Percentiles rank a stretch among this genome's conserved stretches.
phyloP scores from a whole-genome alignment of 1,140 invertebrate species.

The Leptoteleia sp. region DNA sequence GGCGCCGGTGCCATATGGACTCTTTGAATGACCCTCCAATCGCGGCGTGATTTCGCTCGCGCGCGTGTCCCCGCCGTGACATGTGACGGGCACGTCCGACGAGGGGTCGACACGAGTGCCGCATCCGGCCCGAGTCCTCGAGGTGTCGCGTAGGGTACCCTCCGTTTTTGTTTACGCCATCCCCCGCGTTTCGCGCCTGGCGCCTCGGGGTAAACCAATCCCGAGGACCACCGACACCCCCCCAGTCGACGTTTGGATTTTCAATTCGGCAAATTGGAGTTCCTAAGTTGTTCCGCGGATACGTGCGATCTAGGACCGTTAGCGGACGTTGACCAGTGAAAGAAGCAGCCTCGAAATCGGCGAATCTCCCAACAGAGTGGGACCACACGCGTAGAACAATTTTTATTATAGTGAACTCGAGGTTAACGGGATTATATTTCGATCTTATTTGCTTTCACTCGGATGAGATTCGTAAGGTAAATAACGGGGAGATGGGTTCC shows the following conservation, averaged over 20 bases:
- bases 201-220: no score
- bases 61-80: constrained; percentile 28
- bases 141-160: no score
- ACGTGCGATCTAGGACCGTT: no score
- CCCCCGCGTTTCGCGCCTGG: no score
- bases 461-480: constrained; percentile 4
- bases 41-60: constrained; percentile 23
- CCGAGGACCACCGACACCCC: no score
- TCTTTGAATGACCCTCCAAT: constrained; percentile 47
- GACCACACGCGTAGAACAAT: constrained; percentile 34
- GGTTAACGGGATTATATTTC: constrained; percentile 38
- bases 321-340: no score
- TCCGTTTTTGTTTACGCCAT: no score
- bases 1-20: constrained; percentile 46
- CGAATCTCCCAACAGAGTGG: constrained; percentile 18
- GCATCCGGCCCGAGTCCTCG: not conserved
- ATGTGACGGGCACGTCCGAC: constrained; percentile 29
- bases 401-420: constrained; percentile 45
- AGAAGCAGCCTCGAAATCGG: no score
- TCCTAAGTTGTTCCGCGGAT: no score
- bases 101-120: constrained; percentile 15
- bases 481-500: constrained; percentile 15
- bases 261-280: no score
- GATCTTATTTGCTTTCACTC: constrained; percentile 18
- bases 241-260: no score